These are phyloP conservation scores for Candidula unifasciata DNA, from an alignment of 2,888 invertebrate genomes.

Conservation along the genomic window DNA sequence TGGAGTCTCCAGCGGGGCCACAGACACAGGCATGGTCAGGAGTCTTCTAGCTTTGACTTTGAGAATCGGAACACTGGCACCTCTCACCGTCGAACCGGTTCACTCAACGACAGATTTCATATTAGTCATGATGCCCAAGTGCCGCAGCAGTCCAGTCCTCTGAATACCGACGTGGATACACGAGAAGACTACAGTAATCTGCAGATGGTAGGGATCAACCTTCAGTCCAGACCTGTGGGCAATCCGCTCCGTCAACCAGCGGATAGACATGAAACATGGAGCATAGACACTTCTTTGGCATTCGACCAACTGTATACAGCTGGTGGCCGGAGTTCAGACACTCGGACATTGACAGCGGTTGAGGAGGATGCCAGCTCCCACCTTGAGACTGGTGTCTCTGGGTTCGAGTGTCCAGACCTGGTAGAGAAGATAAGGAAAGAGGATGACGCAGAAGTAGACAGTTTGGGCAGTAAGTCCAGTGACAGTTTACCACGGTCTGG, in stretches of 20 bases:
- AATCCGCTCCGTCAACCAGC: too few species aligned
- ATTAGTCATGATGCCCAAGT: not conserved
- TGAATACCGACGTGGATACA: not conserved
- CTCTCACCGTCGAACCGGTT: not conserved
- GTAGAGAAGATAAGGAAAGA: not conserved
- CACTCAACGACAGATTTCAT: not conserved
- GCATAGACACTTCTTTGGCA: too few species aligned
- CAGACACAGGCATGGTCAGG: not conserved
- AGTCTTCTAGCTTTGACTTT: too few species aligned
- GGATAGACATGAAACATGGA: too few species aligned
- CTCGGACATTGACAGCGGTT: not conserved
- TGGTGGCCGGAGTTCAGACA: too few species aligned
- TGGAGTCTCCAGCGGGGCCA: constrained; percentile 6
- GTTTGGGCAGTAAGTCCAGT: constrained; percentile 27
- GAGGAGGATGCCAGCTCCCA: not conserved
- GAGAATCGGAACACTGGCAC: too few species aligned
- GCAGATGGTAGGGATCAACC: not conserved
- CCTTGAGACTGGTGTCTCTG: not conserved
- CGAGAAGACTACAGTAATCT: not conserved
- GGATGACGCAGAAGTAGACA: constrained; percentile 16
- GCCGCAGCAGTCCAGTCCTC: not conserved
- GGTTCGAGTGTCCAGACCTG: too few species aligned
- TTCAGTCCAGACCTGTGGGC: not conserved
- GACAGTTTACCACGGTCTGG: constrained; percentile 21
- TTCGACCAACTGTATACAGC: too few species aligned